Evolutionary conservation across 2,888 invertebrate genomes (phyloP).

Genomic region (Criorhina ranunculi): DNA sequence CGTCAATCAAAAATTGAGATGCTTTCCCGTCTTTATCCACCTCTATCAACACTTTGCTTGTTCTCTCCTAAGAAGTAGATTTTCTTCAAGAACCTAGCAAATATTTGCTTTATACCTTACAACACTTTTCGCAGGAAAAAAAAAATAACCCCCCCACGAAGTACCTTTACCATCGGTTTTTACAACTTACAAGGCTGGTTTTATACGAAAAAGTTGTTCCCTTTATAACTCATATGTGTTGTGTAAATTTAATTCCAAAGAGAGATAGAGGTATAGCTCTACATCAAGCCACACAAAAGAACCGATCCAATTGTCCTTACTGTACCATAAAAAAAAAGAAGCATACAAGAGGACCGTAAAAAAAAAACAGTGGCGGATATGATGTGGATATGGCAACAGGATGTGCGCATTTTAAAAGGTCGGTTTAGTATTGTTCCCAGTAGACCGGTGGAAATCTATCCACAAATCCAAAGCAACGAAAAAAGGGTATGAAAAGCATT

Average conservation of each 20-base stretch:
- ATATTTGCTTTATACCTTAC: slow-evolving; percentile 47
- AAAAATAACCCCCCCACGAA: background rate
- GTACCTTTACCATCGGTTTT: slow-evolving; percentile 16
- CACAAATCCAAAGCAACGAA: background rate
- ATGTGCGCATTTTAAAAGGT: slow-evolving; percentile 54
- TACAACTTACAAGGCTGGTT: slow-evolving; percentile 43
- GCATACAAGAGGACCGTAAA: slow-evolving; percentile 35
- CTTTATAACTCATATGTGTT: slow-evolving; percentile 41
- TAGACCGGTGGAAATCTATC: slow-evolving; percentile 26
- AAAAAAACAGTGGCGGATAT: slow-evolving; percentile 55
- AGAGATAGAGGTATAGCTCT: slow-evolving; percentile 5
- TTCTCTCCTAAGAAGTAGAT: slow-evolving; percentile 15
- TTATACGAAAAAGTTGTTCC: slow-evolving; percentile 2
- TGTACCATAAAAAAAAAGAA: slow-evolving; percentile 42
- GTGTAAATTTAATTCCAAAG: slow-evolving; percentile 31
- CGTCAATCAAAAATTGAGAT: slow-evolving; percentile 41
- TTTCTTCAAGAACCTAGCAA: slow-evolving; percentile 29
- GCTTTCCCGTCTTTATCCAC: background rate
- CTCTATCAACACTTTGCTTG: background rate
- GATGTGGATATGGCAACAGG: slow-evolving; percentile 33
- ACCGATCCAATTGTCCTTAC: slow-evolving; percentile 54
- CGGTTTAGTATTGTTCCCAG: slow-evolving; percentile 42
- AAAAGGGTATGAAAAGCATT: slow-evolving; percentile 4
- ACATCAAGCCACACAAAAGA: slow-evolving; percentile 26
- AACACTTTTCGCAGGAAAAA: slow-evolving; percentile 14